Percentiles rank a stretch among this genome's conserved stretches.
Evolutionary conservation across 2,888 invertebrate genomes (phyloP).

Genomic region (Trachelus troglodyta): DNA sequence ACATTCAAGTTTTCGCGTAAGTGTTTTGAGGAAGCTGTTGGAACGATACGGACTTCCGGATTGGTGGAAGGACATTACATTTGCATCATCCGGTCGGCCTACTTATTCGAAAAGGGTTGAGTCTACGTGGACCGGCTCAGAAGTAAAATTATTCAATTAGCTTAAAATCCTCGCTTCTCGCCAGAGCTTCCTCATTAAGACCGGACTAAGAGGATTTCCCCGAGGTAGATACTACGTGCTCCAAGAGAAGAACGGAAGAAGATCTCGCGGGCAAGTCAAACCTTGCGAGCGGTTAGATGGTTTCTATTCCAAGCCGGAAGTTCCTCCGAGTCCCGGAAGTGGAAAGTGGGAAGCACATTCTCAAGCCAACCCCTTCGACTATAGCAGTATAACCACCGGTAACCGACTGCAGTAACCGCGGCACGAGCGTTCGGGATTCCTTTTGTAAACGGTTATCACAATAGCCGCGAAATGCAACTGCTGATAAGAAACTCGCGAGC

Average conservation of each 20-base stretch:
- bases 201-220: conserved; percentile 57
- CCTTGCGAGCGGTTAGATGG: neutral
- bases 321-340: neutral
- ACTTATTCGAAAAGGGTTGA: conserved; percentile 1
- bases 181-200: conserved; percentile 53
- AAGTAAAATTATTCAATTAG: conserved; percentile 59
- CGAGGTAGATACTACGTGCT: conserved; percentile 15
- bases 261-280: neutral
- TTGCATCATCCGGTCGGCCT: conserved; percentile 25
- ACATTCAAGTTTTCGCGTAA: neutral
- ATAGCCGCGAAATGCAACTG: conserved; percentile 48
- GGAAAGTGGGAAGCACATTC: neutral
- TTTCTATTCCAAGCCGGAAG: neutral
- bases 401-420: conserved; percentile 42
- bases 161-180: conserved; percentile 48
- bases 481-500: conserved; percentile 46
- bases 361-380: neutral
- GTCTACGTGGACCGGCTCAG: conserved; percentile 33
- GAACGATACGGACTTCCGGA: conserved; percentile 3
- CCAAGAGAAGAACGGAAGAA: neutral
- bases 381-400: neutral
- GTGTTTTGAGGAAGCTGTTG: neutral
- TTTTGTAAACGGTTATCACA: conserved; percentile 58
- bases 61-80: conserved; percentile 25
- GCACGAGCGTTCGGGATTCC: conserved; percentile 47